Percentiles rank a stretch among this genome's conserved stretches.
Evolutionary conservation across 2,888 invertebrate species (phyloP).

Genomic region (Dascillus cervinus): DNA sequence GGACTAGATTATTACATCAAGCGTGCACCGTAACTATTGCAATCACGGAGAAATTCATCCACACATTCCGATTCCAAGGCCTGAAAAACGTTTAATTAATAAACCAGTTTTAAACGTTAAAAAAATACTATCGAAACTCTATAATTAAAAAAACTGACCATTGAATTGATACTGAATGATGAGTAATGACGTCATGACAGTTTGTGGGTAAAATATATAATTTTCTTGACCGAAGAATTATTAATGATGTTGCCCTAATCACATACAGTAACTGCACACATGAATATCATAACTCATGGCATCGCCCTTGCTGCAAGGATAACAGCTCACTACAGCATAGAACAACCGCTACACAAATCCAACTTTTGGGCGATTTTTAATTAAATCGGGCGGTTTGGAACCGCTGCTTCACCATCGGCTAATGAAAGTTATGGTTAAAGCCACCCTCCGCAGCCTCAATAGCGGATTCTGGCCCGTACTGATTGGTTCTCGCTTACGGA

Average conservation of each 20-base stretch:
- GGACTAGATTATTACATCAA: no score
- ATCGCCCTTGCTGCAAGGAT: slow-evolving; percentile 5
- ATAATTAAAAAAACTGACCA: neutral
- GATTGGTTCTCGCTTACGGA: slow-evolving; percentile 29
- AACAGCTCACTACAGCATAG: neutral
- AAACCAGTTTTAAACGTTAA: no score
- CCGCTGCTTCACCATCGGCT: slow-evolving; percentile 6
- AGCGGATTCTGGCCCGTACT: slow-evolving; percentile 31
- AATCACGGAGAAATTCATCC: no score
- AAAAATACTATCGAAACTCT: no score
- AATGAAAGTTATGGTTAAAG: slow-evolving; percentile 18
- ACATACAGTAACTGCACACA: slow-evolving; percentile 25
- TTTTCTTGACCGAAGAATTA: slow-evolving; percentile 39
- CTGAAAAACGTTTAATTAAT: no score
- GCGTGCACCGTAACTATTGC: no score
- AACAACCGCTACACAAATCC: neutral
- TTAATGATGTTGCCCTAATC: slow-evolving; percentile 37
- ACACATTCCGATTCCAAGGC: no score
- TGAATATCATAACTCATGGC: slow-evolving; percentile 13
- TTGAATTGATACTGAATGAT: slow-evolving; percentile 16
- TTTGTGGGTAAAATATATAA: slow-evolving; percentile 39
- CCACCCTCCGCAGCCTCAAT: slow-evolving; percentile 26
- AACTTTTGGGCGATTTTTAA: no score
- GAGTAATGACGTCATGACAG: slow-evolving; percentile 39
- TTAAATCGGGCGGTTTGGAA: no score